A percentile compares a stretch with the other conserved stretches of the same genome.
phyloP scores from a whole-genome alignment of 2,888 invertebrate genomes.

The Catocala nupta region DNA sequence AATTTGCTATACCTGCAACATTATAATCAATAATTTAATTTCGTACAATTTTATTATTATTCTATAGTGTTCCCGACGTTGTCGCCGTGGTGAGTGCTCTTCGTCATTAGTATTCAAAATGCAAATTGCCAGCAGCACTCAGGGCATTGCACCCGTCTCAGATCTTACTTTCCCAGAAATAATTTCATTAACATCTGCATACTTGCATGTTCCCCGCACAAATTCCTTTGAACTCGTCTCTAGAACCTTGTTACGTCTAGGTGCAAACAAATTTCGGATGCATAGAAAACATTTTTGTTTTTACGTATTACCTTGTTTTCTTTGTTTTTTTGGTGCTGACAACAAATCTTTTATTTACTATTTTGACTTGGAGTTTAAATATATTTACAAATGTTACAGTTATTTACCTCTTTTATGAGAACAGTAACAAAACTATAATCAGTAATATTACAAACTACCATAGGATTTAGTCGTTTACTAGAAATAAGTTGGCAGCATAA shows the following conservation, averaged over 20 bases:
- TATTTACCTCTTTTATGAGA: too few relatives aligned
- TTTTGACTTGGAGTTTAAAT: too few relatives aligned
- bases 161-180: slow-evolving; percentile 84
- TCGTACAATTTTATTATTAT: slow-evolving; percentile 70
- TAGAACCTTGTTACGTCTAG: slow-evolving; percentile 56
- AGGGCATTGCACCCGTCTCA: slow-evolving; percentile 81
- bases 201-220: slow-evolving; percentile 67
- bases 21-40: slow-evolving; percentile 70
- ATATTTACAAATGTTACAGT: too few relatives aligned
- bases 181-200: slow-evolving; percentile 85
- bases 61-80: slow-evolving; percentile 61
- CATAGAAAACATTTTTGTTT: slow-evolving; percentile 38
- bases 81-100: slow-evolving; percentile 70
- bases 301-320: slow-evolving; percentile 15
- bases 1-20: slow-evolving; percentile 32
- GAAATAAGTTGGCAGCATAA: too few relatives aligned
- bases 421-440: too few relatives aligned
- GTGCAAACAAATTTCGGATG: slow-evolving; percentile 40
- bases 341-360: too few relatives aligned
- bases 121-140: slow-evolving; percentile 79
- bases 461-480: too few relatives aligned
- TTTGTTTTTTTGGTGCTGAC: too few relatives aligned
- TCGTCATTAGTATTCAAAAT: slow-evolving; percentile 84
- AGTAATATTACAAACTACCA: too few relatives aligned
- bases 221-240: slow-evolving; percentile 69